Evolutionary conservation across 2,888 invertebrate species (phyloP).

Genomic region (Drosophila colorata): DNA sequence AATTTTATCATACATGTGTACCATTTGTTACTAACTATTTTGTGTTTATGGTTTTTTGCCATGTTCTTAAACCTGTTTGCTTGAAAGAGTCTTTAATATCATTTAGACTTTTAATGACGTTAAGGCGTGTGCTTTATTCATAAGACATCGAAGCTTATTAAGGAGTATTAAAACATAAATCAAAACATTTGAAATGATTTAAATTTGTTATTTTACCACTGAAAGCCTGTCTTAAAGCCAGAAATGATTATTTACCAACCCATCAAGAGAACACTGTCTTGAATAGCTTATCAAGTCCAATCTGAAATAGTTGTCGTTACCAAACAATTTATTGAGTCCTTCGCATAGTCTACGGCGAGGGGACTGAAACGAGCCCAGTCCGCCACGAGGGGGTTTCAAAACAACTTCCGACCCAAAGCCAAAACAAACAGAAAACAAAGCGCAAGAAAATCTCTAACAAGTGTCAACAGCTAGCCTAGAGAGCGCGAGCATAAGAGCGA

Average conservation of each 20-base stretch:
- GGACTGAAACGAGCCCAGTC: slow-evolving; percentile 11
- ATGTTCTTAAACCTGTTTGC: slow-evolving; percentile 42
- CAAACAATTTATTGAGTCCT: slow-evolving; percentile 60
- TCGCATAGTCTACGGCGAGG: slow-evolving; percentile 33
- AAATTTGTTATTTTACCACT: neutral
- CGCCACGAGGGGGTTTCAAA: slow-evolving; percentile 22
- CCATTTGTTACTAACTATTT: slow-evolving; percentile 13
- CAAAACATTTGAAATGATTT: neutral
- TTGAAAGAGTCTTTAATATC: slow-evolving; percentile 7
- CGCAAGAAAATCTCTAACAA: slow-evolving; percentile 70
- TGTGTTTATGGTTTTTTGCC: slow-evolving; percentile 3
- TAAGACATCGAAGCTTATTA: neutral
- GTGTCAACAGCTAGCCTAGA: slow-evolving; percentile 52
- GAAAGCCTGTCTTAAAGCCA: neutral
- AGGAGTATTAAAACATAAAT: slow-evolving; percentile 2
- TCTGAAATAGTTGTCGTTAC: slow-evolving; percentile 49
- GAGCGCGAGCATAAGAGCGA: slow-evolving; percentile 17
- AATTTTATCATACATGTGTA: slow-evolving; percentile 40
- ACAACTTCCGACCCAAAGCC: slow-evolving; percentile 34
- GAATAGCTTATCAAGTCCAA: slow-evolving; percentile 46
- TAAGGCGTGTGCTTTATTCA: slow-evolving; percentile 5
- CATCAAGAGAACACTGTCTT: slow-evolving; percentile 4
- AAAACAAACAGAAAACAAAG: slow-evolving; percentile 40
- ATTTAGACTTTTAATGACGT: slow-evolving; percentile 1
- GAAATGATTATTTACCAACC: neutral